Evolutionary conservation across 2,797 vertebrate species (phyloP).

Genomic region (Columba guinea): DNA sequence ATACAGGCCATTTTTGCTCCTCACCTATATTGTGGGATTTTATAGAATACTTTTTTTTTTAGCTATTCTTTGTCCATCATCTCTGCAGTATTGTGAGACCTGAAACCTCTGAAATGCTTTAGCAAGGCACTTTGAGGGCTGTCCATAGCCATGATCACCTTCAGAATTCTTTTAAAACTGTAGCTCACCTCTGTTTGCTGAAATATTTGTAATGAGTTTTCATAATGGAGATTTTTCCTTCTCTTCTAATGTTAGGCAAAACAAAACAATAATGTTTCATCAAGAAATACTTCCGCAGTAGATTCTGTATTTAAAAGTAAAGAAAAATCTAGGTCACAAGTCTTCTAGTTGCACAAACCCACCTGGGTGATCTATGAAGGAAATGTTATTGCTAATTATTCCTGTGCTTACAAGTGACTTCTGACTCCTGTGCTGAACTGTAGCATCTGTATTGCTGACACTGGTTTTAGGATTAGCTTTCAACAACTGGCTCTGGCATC

Average conservation of each 20-base stretch:
- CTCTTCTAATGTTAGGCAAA: not conserved
- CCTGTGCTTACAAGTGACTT: not conserved
- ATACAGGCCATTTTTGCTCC: not conserved
- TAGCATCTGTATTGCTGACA: not conserved
- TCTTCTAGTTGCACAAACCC: not conserved
- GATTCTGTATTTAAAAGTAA: not conserved
- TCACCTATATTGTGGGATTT: not conserved
- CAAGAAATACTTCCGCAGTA: not conserved
- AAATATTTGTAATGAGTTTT: not conserved
- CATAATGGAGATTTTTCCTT: not conserved
- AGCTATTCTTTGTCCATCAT: not conserved
- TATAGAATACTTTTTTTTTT: not conserved
- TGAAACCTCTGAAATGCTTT: not conserved
- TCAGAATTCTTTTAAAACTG: not conserved
- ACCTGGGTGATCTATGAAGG: not conserved
- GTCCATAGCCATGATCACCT: not conserved
- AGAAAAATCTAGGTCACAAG: not conserved
- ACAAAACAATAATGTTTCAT: not conserved
- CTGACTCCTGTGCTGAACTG: not conserved
- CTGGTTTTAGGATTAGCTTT: not conserved
- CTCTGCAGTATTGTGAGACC: not conserved
- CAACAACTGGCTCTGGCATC: not conserved
- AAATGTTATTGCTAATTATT: not conserved
- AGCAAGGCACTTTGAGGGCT: not conserved
- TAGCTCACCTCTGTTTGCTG: not conserved